Percentiles rank a stretch among this genome's conserved stretches.
These are phyloP conservation scores for Chaenocephalus aceratus DNA, from an alignment of 2,113 vertebrate genomes.

Conservation along the genomic window DNA sequence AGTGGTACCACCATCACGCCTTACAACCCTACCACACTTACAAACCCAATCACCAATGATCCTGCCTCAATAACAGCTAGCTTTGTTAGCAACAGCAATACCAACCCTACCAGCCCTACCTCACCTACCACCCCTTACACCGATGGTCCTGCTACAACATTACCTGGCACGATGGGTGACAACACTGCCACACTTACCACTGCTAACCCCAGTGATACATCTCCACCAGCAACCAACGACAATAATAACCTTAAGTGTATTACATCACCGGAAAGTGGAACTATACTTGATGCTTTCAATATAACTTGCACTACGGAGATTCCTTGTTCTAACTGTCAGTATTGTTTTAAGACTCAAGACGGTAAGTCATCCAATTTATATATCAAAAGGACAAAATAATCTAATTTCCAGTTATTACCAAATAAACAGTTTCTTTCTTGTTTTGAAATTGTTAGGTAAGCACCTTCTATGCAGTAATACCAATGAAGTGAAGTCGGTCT, in stretches of 20 bases:
- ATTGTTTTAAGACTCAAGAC: slow-evolving; percentile 84
- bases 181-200: background rate
- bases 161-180: background rate
- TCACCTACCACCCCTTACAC: background rate
- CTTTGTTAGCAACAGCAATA: background rate
- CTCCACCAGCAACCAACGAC: slow-evolving; percentile 32
- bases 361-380: slow-evolving; percentile 55
- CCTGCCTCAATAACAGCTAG: background rate
- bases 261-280: slow-evolving; percentile 81
- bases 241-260: slow-evolving; percentile 65
- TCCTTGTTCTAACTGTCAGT: slow-evolving; percentile 74
- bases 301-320: slow-evolving; percentile 78
- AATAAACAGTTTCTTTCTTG: background rate
- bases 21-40: background rate
- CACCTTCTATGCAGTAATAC: slow-evolving; percentile 84
- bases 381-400: background rate
- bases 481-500: slow-evolving; percentile 76
- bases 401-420: too few relatives aligned
- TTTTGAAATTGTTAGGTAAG: slow-evolving; percentile 74
- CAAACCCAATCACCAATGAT: background rate
- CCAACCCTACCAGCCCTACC: background rate
- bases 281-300: slow-evolving; percentile 82
- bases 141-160: background rate
- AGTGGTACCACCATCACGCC: background rate
- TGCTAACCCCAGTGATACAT: slow-evolving; percentile 31